These are phyloP conservation scores for Acomys russatus DNA, from an alignment of 2,797 vertebrate genomes.

Conservation along the genomic window DNA sequence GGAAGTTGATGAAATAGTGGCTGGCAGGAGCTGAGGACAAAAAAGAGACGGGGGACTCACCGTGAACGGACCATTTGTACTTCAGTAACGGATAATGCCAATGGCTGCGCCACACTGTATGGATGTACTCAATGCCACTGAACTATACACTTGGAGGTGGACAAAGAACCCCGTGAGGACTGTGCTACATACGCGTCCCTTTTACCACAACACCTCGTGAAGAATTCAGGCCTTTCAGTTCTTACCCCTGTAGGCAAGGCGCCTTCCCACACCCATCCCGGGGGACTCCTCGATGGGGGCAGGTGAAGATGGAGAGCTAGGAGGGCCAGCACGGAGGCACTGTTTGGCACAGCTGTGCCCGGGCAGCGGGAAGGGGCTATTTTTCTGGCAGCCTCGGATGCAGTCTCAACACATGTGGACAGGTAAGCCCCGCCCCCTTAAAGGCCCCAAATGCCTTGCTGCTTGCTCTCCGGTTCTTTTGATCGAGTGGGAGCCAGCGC, in stretches of 20 bases:
- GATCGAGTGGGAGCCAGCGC: slow-evolving; percentile 45
- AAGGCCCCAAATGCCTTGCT: slow-evolving; percentile 61
- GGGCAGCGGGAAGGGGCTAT: background rate
- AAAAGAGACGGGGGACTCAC: background rate
- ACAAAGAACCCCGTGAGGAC: background rate
- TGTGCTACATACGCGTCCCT: background rate
- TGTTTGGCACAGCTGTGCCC: background rate
- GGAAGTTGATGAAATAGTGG: background rate
- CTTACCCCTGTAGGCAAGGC: slow-evolving; percentile 1
- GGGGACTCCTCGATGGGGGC: background rate
- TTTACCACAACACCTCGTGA: background rate
- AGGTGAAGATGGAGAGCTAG: background rate
- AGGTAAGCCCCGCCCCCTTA: background rate
- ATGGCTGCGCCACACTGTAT: background rate
- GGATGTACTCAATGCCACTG: background rate
- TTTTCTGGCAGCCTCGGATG: slow-evolving; percentile 38
- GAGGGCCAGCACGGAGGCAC: background rate
- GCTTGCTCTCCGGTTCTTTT: slow-evolving; percentile 58
- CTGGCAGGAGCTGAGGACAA: background rate
- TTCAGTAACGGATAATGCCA: background rate
- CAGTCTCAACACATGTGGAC: background rate
- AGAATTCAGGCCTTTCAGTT: slow-evolving; percentile 28
- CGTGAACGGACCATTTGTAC: background rate
- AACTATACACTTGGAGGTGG: background rate
- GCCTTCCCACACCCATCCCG: background rate